Conservation (phyloP, 2,113 vertebrate species). For the Myodes glareolus region DNA sequence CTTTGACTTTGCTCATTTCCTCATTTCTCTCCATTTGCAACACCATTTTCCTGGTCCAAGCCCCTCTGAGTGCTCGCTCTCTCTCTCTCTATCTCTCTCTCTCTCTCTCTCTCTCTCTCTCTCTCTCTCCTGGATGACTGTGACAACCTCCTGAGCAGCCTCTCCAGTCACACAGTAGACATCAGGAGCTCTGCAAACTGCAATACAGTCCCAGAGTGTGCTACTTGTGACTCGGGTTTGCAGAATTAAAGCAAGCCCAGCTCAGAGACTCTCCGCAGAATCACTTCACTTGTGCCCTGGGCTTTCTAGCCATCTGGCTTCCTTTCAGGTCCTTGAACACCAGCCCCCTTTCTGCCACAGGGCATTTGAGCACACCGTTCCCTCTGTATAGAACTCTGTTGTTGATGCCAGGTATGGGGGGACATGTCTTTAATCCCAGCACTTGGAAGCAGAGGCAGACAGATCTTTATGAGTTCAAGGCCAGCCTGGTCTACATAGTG, state of each 20-base stretch:
- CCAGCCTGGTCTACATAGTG: neutral
- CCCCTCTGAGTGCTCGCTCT: neutral
- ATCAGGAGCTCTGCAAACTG: neutral
- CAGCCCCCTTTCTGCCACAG: slow-evolving; percentile 1
- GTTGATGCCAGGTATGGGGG: neutral
- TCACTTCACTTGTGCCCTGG: neutral
- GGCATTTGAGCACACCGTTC: neutral
- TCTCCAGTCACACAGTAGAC: neutral
- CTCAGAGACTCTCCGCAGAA: neutral
- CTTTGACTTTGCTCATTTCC: neutral
- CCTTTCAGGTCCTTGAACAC: neutral
- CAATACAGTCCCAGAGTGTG: neutral
- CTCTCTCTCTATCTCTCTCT: neutral
- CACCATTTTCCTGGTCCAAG: too few species aligned
- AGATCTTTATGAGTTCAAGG: neutral
- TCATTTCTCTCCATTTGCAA: neutral
- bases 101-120: neutral
- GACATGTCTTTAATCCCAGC: neutral
- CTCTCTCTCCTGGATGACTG: neutral
- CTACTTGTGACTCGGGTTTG: neutral
- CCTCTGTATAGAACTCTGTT: neutral
- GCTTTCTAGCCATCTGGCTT: neutral
- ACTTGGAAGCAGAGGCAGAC: neutral
- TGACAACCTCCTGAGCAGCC: neutral
- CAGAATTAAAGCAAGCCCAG: neutral